Evolutionary conservation across 2,797 vertebrate genomes (phyloP).

Genomic region (Coregonus sp.): DNA sequence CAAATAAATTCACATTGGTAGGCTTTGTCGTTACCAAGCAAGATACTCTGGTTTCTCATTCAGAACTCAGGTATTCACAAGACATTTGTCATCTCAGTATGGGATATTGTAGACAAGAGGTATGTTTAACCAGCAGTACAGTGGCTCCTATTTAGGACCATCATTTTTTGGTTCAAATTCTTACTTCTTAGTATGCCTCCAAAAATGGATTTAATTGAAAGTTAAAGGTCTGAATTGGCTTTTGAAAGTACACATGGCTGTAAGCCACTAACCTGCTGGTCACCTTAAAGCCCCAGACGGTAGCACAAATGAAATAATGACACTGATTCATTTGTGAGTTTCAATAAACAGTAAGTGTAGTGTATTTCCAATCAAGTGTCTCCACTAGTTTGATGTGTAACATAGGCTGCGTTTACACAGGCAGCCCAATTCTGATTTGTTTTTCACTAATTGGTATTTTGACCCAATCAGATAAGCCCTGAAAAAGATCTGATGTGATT

Average conservation of each 20-base stretch:
- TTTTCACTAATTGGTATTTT: no score
- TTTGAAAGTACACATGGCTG: neutral
- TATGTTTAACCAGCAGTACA: neutral
- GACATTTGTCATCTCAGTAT: neutral
- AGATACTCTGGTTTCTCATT: conserved; percentile 64
- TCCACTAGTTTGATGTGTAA: neutral
- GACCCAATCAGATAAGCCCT: no score
- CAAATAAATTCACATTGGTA: conserved; percentile 34
- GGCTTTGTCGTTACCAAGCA: conserved; percentile 29
- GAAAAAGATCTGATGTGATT: no score
- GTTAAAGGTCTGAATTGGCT: neutral
- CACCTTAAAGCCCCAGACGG: neutral
- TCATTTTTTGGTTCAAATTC: neutral
- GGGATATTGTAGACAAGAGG: neutral
- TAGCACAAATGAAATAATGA: neutral
- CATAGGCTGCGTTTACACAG: neutral
- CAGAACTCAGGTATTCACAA: conserved; percentile 78
- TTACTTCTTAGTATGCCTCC: neutral
- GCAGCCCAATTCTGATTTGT: no score
- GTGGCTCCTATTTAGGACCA: neutral
- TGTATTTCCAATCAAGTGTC: neutral
- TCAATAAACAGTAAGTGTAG: neutral
- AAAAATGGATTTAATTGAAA: neutral
- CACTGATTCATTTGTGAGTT: neutral
- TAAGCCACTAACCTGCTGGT: neutral